Base-by-base conservation (phyloP, 2,113 vertebrate species). In the Peucedramus taeniatus region DNA sequence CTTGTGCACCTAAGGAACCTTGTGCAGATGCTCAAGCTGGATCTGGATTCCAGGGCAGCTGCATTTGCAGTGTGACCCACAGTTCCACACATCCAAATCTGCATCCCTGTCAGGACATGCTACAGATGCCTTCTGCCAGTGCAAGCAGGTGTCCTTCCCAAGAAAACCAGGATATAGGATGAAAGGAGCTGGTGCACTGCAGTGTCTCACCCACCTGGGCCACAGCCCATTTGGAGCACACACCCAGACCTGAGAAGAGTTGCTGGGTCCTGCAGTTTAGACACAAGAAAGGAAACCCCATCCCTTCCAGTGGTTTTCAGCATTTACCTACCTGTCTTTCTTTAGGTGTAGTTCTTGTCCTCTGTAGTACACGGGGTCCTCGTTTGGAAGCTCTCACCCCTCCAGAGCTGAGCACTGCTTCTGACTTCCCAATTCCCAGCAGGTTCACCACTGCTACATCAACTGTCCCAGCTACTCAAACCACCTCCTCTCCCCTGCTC, bases 281-380 rank as follows among this genome's bases (percentile, higher is more conserved):
- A n/a, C 15, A 84, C 11, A 40, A 61, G 0, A 13, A 44, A 42
- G 44, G 49, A 85, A 87, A 60, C 2, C 10, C 21, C 44, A 47
- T 6, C 18, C 27, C 18, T 51, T 35, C 6, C 47, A 83, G 39
- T 1, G 3, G 11, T 14, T 72, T 44, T 49, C 21, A 0, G 0
- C 35, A 72, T 57, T 80, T 71, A 35, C 50, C 61, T 11, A 15
- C 28, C 31, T 37, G 6, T 18, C 27, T 56, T 40, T 69, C 56
- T 61, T 44, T 7, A 64, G 10, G 31, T 13, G 9, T 13, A 69
- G 44, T 1, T 44, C 13, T 37, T 44, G 21, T 56, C 37, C 44
- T 79, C 47, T 54, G 24, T 1, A 80, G 35, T 4, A 83, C 39
- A 33, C 3, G 2, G 13, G 12, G 20, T 59, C 28, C 42, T 78